Percentiles rank a stretch among this genome's conserved stretches.
phyloP scores from a whole-genome alignment of 2,797 vertebrate species.

The Adrianichthys oophorus region DNA sequence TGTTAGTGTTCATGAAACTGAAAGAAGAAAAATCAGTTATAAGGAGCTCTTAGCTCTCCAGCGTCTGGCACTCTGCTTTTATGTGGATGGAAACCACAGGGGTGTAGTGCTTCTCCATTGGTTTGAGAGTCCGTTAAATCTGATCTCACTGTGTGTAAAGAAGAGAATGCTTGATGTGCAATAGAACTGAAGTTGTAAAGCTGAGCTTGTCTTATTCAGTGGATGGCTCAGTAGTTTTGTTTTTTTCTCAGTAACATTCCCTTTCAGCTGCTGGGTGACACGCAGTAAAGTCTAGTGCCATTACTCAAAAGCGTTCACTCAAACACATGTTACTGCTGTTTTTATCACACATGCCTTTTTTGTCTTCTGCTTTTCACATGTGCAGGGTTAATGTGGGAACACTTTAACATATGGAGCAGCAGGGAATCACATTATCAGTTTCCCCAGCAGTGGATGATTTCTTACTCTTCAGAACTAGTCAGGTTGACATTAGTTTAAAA shows the following conservation, averaged over 20 bases:
- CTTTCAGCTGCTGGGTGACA: background rate
- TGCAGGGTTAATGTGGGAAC: background rate
- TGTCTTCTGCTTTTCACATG: no score
- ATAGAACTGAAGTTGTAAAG: constrained; percentile 37
- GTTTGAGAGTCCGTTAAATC: constrained; percentile 53
- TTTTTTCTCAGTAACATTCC: background rate
- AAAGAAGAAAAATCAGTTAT: constrained; percentile 24
- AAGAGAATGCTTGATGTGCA: constrained; percentile 47
- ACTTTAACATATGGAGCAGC: background rate
- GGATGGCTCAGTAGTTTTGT: background rate
- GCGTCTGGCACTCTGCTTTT: constrained; percentile 42
- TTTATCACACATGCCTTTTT: background rate
- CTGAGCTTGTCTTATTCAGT: constrained; percentile 16
- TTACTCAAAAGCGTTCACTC: background rate
- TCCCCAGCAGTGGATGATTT: no score
- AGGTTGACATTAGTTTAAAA: no score
- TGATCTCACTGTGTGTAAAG: constrained; percentile 46
- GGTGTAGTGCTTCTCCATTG: constrained; percentile 44
- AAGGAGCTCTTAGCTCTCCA: constrained; percentile 37
- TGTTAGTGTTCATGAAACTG: constrained; percentile 11
- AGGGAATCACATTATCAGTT: background rate
- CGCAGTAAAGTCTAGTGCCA: background rate
- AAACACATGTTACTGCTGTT: background rate
- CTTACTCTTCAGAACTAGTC: no score
- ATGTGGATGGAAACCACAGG: constrained; percentile 50